These are phyloP conservation scores for Tokudaia muenninki DNA, from an alignment of 2,797 vertebrate species.

Conservation along the genomic window DNA sequence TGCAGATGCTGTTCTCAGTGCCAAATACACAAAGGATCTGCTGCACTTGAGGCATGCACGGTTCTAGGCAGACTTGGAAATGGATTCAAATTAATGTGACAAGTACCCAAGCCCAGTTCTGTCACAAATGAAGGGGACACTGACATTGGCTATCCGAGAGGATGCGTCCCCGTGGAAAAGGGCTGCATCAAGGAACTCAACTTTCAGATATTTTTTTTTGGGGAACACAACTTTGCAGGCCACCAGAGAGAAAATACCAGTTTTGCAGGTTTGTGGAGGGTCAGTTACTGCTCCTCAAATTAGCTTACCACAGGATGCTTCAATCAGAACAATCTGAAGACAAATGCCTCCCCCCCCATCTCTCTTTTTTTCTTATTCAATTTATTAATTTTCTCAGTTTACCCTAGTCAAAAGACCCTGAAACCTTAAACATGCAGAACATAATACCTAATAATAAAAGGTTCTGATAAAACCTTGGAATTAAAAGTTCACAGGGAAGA, in stretches of 20 bases:
- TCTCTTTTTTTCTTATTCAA: neutral
- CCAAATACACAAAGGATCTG: neutral
- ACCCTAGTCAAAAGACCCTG: neutral
- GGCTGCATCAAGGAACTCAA: neutral
- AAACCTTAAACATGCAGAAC: constrained; percentile 1
- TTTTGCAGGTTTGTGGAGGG: neutral
- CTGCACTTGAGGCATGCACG: neutral
- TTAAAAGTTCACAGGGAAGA: constrained; percentile 64
- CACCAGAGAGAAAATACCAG: neutral
- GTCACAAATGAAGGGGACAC: neutral
- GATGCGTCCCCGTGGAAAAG: no score
- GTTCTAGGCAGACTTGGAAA: neutral
- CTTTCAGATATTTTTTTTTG: neutral
- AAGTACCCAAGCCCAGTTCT: neutral
- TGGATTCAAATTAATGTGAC: neutral
- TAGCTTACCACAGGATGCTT: neutral
- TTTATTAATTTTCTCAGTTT: constrained; percentile 19
- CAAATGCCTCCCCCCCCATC: neutral
- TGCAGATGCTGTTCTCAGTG: neutral
- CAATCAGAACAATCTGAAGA: neutral
- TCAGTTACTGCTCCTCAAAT: neutral
- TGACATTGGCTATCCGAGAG: neutral
- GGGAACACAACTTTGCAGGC: neutral
- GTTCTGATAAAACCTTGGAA: constrained; percentile 37
- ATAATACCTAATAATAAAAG: neutral